Evolutionary conservation across 2,797 vertebrate species (phyloP), one percentile per base, ranked within the genome.

Genomic region (Anabacerthia variegaticeps): DNA sequence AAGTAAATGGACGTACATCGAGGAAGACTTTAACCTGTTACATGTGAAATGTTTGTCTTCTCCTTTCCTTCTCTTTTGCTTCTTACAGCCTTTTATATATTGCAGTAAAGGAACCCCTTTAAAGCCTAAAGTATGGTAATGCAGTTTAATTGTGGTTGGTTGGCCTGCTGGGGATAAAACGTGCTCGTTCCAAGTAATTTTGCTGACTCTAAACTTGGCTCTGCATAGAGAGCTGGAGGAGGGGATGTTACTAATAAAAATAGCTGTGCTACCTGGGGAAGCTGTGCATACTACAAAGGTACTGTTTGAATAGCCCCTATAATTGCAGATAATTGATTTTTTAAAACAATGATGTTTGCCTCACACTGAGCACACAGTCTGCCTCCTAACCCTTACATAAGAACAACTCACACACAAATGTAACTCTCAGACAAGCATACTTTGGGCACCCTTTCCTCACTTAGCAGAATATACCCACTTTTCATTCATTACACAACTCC

Each of bases 141-240:
- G 62, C 49, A 82, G 54, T 87, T 95, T 95, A 85, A 94, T 88
- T 89, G 85, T 54, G 59, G 52, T 74, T 95, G 49, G 48, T 85
- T 91, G 72, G 68, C 32, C 89, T 72, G 34, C 7, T 78, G 89
- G 85, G 85, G 73, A 93, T 85, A 89, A 85, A 90, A 84, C 17
- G 46, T 55, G 30, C 62, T 69, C 49, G 58, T 75, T 95, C 69
- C 66, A 93, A 66, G 87, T 49, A 46, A 94, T 94, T 94, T 67
- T 95, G 95, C 95, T 96, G 92, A 95, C 79, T 91, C 85, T 68
- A 75, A 94, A 83, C 75, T 85, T 88, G 89, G 89, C 69, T 89
- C 28, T 2, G 5, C 41, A 30, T 10, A 72, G 56, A 74, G 10
- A 66, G 44, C 39, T 89, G 77, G 44, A 59, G 51, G 63, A 85